These are phyloP conservation scores for Lepus europaeus DNA, from an alignment of 2,113 vertebrate species.

Conservation along the genomic window DNA sequence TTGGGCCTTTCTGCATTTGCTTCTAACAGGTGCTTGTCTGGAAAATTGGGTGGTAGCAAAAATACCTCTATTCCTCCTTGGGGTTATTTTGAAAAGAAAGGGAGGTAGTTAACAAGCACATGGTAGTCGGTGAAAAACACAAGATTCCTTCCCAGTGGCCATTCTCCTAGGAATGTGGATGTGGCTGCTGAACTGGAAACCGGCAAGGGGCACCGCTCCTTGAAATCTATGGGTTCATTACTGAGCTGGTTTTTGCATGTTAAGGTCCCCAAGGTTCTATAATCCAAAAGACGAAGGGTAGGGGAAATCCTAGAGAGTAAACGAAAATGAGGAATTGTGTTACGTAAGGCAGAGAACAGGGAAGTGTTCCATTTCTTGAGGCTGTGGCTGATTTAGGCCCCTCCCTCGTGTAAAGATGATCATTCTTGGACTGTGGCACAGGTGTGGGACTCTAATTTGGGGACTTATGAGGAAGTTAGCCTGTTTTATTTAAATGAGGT, in stretches of 20 bases:
- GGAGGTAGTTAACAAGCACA: background rate
- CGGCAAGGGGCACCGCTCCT: background rate
- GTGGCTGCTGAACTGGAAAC: background rate
- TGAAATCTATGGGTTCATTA: background rate
- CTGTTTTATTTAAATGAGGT: background rate
- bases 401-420: background rate
- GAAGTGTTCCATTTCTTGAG: background rate
- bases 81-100: slow-evolving; percentile 32
- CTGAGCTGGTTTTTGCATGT: background rate
- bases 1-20: background rate
- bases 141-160: background rate
- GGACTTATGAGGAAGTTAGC: background rate
- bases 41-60: background rate
- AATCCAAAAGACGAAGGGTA: slow-evolving; percentile 28
- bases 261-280: slow-evolving; percentile 4
- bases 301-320: background rate
- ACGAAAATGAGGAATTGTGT: background rate
- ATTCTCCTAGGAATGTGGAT: background rate
- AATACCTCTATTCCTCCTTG: background rate
- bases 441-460: background rate
- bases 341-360: background rate
- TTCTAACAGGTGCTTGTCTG: background rate
- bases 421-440: background rate
- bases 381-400: background rate
- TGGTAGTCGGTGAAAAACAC: background rate